Percentiles rank a stretch among this genome's conserved stretches.
phyloP scores from a whole-genome alignment of 2,888 invertebrate genomes.

The Andrena minutula region DNA sequence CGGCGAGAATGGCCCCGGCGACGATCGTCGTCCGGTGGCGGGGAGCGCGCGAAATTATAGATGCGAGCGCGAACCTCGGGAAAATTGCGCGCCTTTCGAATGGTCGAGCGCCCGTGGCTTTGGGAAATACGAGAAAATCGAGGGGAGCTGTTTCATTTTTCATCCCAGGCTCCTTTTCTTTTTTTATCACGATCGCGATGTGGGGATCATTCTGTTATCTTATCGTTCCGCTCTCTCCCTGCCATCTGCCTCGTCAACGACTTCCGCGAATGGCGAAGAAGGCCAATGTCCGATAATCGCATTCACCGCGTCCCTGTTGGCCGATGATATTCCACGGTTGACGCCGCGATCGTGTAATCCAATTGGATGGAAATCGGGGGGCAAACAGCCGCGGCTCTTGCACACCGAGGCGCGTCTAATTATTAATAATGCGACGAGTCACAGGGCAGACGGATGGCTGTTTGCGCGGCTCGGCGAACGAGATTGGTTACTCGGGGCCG shows the following conservation, averaged over 20 bases:
- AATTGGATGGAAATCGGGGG: slow-evolving; percentile 70
- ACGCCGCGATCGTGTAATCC: slow-evolving; percentile 60
- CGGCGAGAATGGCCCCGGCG: slow-evolving; percentile 31
- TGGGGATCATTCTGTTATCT: neutral
- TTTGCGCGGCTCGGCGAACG: slow-evolving; percentile 60
- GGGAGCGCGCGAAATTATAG: slow-evolving; percentile 68
- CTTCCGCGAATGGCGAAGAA: no score
- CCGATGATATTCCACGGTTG: slow-evolving; percentile 32
- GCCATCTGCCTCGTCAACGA: no score
- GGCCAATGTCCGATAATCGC: neutral
- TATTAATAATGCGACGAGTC: slow-evolving; percentile 74
- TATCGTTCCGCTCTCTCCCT: no score
- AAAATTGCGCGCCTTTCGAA: slow-evolving; percentile 31
- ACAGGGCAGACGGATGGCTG: slow-evolving; percentile 73
- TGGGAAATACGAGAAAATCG: neutral
- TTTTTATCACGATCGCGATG: neutral
- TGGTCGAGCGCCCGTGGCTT: slow-evolving; percentile 8
- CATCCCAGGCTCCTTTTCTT: neutral
- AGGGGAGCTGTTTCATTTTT: neutral
- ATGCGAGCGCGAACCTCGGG: slow-evolving; percentile 9
- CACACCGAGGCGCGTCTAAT: slow-evolving; percentile 57
- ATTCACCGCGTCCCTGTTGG: slow-evolving; percentile 34
- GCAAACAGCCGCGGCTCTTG: slow-evolving; percentile 62
- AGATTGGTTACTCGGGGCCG: slow-evolving; percentile 51
- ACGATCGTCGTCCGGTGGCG: slow-evolving; percentile 29